phyloP scores from a whole-genome alignment of 2,888 invertebrate species.

The Allygus modestus region DNA sequence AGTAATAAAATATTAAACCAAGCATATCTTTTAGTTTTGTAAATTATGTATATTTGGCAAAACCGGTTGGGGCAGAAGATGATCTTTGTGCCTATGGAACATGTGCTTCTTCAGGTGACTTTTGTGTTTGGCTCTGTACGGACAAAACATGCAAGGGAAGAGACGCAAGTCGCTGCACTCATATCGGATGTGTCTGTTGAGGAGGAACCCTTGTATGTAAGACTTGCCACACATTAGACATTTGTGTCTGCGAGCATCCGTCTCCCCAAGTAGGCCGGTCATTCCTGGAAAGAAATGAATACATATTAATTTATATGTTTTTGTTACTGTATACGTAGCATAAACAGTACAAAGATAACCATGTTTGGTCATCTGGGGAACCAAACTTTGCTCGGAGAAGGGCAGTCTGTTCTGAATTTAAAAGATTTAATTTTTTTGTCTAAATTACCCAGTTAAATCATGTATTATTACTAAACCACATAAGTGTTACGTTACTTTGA shows the following conservation, averaged over 20 bases:
- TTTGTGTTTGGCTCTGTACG: constrained; percentile 56
- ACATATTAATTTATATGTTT: too few relatives aligned
- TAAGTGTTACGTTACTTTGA: too few relatives aligned
- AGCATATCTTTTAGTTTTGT: too few relatives aligned
- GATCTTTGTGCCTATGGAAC: constrained; percentile 38
- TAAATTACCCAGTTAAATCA: too few relatives aligned
- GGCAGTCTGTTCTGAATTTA: too few relatives aligned
- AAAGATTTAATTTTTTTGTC: too few relatives aligned
- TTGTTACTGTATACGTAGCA: too few relatives aligned
- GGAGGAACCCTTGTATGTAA: constrained; percentile 77
- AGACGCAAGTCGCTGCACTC: constrained; percentile 73
- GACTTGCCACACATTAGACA: constrained; percentile 31
- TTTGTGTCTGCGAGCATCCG: constrained; percentile 24
- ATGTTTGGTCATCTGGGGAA: too few relatives aligned
- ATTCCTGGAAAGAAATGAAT: not conserved
- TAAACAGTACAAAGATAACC: too few relatives aligned
- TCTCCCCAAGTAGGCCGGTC: not conserved
- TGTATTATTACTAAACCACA: too few relatives aligned
- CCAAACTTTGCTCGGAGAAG: too few relatives aligned
- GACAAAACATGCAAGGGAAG: constrained; percentile 71
- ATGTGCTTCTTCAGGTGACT: constrained; percentile 52
- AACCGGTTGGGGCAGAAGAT: not conserved
- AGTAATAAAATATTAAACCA: too few relatives aligned
- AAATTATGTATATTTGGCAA: not conserved
- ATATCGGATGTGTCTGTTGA: constrained; percentile 74